Evolutionary conservation across 2,113 vertebrate species (phyloP).

Genomic region (Ariopsis seemanni): DNA sequence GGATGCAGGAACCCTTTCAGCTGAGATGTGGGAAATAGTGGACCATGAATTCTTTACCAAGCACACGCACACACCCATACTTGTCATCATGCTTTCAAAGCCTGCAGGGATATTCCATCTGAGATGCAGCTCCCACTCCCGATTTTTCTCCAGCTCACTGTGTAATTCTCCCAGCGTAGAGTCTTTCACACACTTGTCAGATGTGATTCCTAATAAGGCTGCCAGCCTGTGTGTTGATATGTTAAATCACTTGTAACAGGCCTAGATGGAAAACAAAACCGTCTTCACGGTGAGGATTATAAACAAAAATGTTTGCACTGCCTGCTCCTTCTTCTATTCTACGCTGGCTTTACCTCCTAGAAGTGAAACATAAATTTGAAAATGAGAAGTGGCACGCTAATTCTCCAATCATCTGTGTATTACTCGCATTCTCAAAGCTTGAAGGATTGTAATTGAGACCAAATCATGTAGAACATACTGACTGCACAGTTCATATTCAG

Average conservation of each 20-base stretch:
- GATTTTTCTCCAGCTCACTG: background rate
- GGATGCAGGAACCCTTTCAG: slow-evolving; percentile 38
- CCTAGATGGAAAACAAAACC: slow-evolving; percentile 34
- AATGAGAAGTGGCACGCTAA: slow-evolving; percentile 26
- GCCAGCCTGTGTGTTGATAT: slow-evolving; percentile 33
- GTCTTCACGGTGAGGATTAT: slow-evolving; percentile 25
- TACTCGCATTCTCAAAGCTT: background rate
- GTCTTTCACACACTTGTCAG: slow-evolving; percentile 34
- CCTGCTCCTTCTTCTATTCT: background rate
- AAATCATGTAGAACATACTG: slow-evolving; percentile 18
- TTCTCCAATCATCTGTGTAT: slow-evolving; percentile 28
- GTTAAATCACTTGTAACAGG: slow-evolving; percentile 34
- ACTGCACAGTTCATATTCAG: slow-evolving; percentile 7
- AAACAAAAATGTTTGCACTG: slow-evolving; percentile 20
- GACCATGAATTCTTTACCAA: slow-evolving; percentile 16
- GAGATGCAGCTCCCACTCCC: background rate
- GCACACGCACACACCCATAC: background rate
- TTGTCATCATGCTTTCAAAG: slow-evolving; percentile 25
- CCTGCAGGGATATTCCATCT: slow-evolving; percentile 9
- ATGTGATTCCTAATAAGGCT: slow-evolving; percentile 29
- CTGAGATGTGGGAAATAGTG: slow-evolving; percentile 6
- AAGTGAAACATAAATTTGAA: slow-evolving; percentile 23
- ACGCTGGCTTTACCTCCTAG: background rate
- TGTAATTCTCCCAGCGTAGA: slow-evolving; percentile 8
- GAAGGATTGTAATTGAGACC: slow-evolving; percentile 1